Evolutionary conservation across 2,888 invertebrate genomes (phyloP).

Genomic region (Gerris lacustris): DNA sequence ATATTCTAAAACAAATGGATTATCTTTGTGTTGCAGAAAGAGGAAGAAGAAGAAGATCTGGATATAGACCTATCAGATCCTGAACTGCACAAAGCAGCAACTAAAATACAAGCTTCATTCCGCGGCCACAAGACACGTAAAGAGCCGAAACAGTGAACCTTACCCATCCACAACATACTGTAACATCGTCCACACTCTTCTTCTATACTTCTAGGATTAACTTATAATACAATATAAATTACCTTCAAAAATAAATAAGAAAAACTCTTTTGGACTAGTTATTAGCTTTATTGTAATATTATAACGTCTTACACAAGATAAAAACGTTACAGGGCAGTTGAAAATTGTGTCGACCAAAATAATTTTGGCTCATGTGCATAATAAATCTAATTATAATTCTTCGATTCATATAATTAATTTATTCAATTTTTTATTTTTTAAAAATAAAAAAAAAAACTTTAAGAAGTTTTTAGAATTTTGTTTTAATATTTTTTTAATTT

Average conservation of each 20-base stretch:
- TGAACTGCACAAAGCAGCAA: constrained; percentile 76
- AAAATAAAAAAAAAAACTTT: too few species aligned
- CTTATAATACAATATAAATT: too few species aligned
- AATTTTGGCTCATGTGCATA: not conserved
- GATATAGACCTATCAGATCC: constrained; percentile 74
- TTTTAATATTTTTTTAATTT: too few species aligned
- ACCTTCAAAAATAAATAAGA: too few species aligned
- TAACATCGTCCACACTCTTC: not conserved
- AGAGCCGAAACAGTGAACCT: constrained; percentile 32
- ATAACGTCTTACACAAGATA: not conserved
- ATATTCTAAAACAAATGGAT: too few species aligned
- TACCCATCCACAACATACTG: not conserved
- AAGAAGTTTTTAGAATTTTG: too few species aligned
- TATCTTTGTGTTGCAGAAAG: constrained; percentile 33
- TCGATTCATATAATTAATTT: too few species aligned
- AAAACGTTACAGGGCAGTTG: not conserved
- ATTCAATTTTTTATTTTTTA: too few species aligned
- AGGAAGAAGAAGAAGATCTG: constrained; percentile 55
- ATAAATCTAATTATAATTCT: too few species aligned
- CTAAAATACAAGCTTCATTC: constrained; percentile 86
- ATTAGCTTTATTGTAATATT: too few species aligned
- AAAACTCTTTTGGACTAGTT: too few species aligned
- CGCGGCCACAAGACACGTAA: constrained; percentile 79
- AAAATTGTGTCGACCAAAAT: constrained; percentile 1
- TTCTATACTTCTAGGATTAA: too few species aligned